Evolutionary conservation across 2,113 vertebrate species (phyloP).

Genomic region (Alligator mississippiensis): DNA sequence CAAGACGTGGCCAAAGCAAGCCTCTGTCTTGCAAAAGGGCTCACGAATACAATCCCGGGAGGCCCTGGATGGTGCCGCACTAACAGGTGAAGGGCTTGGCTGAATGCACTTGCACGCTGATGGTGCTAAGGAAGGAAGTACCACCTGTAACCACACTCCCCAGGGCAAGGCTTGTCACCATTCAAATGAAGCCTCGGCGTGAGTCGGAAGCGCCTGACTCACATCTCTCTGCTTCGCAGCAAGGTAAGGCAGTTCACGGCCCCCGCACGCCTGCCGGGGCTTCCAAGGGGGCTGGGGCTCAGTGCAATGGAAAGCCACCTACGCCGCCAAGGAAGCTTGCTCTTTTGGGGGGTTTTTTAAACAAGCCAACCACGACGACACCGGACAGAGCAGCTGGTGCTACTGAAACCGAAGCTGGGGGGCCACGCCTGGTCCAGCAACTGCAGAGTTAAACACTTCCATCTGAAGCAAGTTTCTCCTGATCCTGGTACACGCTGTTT

Average conservation of each 20-base stretch:
- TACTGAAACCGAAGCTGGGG: background rate
- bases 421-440: accelerated
- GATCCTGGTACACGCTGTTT: background rate
- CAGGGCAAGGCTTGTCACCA: background rate
- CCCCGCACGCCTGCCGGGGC: accelerated
- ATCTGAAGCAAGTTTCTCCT: background rate
- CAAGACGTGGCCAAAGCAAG: accelerated
- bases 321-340: too few relatives aligned
- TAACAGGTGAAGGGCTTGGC: too few relatives aligned
- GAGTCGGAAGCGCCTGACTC: accelerated
- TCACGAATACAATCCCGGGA: accelerated
- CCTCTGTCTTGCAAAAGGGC: background rate
- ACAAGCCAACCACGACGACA: accelerated
- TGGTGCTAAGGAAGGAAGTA: too few relatives aligned
- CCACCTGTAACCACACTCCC: background rate
- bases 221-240: accelerated
- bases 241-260: background rate
- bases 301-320: background rate
- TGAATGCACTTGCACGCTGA: background rate
- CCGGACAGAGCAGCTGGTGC: accelerated
- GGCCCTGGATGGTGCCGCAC: too few relatives aligned
- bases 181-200: accelerated
- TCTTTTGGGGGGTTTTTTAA: too few relatives aligned
- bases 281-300: background rate
- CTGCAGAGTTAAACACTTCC: background rate